phyloP scores from a whole-genome alignment of 2,888 invertebrate genomes.

The Drosophila bunnanda region DNA sequence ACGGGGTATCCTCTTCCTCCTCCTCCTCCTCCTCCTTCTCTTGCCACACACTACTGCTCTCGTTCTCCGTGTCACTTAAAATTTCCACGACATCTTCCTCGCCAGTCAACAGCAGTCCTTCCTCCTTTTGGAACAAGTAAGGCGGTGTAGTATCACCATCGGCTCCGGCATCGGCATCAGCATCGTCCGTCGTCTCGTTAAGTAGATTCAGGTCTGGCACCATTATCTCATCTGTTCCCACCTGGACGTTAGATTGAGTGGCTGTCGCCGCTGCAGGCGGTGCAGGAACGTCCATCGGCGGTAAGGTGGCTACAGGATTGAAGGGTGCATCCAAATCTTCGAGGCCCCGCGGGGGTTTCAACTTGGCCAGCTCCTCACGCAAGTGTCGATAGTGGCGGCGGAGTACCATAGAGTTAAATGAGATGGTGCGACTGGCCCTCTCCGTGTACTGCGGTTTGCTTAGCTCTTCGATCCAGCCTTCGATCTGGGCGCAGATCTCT shows the following conservation, averaged over 20 bases:
- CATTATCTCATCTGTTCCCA: slow-evolving; percentile 54
- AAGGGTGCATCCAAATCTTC: slow-evolving; percentile 89
- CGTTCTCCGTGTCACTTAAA: slow-evolving; percentile 71
- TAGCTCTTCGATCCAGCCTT: slow-evolving; percentile 95
- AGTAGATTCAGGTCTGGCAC: slow-evolving; percentile 65
- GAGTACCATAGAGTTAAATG: slow-evolving; percentile 90
- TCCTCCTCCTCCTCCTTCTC: slow-evolving; percentile 73
- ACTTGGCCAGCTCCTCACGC: slow-evolving; percentile 93
- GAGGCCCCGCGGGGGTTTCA: slow-evolving; percentile 91
- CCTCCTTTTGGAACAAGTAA: slow-evolving; percentile 58
- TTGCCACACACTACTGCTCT: slow-evolving; percentile 72
- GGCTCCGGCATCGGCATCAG: slow-evolving; percentile 45
- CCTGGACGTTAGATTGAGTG: slow-evolving; percentile 53
- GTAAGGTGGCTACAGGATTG: slow-evolving; percentile 83
- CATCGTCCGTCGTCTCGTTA: slow-evolving; percentile 54
- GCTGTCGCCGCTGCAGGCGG: slow-evolving; percentile 44
- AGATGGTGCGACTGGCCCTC: slow-evolving; percentile 91
- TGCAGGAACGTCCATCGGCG: slow-evolving; percentile 77
- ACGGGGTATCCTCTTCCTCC: slow-evolving; percentile 67
- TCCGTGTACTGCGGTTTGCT: slow-evolving; percentile 91
- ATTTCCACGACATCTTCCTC: slow-evolving; percentile 63
- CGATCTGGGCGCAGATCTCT: slow-evolving; percentile 95
- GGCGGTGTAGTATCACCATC: slow-evolving; percentile 35
- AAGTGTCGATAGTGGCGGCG: slow-evolving; percentile 93
- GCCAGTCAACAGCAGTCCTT: slow-evolving; percentile 46